These are phyloP conservation scores for Brachionus rubens DNA, from an alignment of 1,140 invertebrate genomes.

Conservation along the genomic window DNA sequence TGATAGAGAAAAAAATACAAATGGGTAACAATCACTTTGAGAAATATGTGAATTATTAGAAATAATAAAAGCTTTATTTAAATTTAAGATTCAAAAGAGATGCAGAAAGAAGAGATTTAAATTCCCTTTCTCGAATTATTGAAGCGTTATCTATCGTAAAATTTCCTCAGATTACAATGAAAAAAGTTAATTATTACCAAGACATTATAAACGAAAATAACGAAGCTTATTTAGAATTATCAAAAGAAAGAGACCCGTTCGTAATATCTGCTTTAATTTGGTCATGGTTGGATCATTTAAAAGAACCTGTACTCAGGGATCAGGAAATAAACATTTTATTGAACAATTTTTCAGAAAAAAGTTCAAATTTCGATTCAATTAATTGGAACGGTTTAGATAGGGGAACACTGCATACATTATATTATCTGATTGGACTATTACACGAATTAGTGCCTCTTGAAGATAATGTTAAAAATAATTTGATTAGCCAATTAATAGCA, in stretches of 20 bases:
- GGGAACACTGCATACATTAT: not conserved
- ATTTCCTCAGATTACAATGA: not conserved
- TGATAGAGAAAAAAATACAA: too few relatives aligned
- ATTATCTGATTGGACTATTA: not conserved
- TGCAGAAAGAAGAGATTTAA: too few relatives aligned
- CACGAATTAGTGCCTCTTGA: slow-evolving; percentile 10
- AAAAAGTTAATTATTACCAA: not conserved
- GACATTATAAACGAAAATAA: not conserved
- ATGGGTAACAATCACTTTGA: too few relatives aligned
- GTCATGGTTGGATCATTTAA: slow-evolving; percentile 37
- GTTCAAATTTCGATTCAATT: not conserved
- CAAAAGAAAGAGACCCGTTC: slow-evolving; percentile 16
- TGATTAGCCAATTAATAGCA: slow-evolving; percentile 1
- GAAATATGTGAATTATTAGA: too few relatives aligned
- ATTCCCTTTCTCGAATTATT: not conserved
- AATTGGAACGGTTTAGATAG: slow-evolving; percentile 15
- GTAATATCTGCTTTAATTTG: slow-evolving; percentile 18
- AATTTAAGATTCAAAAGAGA: too few relatives aligned
- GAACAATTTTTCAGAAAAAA: not conserved
- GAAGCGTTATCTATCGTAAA: not conserved
- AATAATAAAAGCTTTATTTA: too few relatives aligned
- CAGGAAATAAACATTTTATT: slow-evolving; percentile 6
- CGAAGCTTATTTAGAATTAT: not conserved
- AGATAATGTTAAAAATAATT: not conserved
- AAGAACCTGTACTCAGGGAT: slow-evolving; percentile 36